Evolutionary conservation across 2,797 vertebrate genomes (phyloP).

Genomic region (Nyctibius grandis): DNA sequence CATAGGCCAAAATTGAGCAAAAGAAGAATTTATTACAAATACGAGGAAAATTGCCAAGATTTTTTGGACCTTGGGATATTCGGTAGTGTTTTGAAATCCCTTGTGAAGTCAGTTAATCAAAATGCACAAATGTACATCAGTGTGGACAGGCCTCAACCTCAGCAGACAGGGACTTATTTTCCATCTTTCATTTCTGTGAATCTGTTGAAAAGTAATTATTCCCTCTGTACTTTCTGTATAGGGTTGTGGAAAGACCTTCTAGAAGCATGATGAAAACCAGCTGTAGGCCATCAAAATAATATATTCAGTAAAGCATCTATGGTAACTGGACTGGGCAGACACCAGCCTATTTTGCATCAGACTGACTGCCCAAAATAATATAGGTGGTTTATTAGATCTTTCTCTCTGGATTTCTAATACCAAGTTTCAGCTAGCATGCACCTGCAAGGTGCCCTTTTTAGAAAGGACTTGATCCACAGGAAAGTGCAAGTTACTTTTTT

Average conservation of each 20-base stretch:
- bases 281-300: constrained; percentile 19
- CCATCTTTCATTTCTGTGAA: background rate
- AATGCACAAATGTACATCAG: background rate
- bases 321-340: background rate
- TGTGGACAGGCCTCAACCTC: background rate
- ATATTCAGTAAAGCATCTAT: background rate
- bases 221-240: constrained; percentile 2
- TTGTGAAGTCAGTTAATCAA: background rate
- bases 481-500: background rate
- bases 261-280: constrained; percentile 34
- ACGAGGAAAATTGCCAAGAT: background rate
- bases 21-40: constrained; percentile 3
- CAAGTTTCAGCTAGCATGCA: background rate
- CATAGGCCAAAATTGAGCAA: background rate
- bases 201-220: constrained; percentile 48
- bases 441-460: background rate
- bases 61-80: background rate
- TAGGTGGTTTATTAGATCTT: background rate
- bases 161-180: background rate
- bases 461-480: background rate
- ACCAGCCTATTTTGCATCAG: background rate
- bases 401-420: background rate
- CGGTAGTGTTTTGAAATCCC: background rate
- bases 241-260: constrained; percentile 39
- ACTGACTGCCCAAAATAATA: constrained; percentile 17